A percentile compares a stretch with the other conserved stretches of the same genome.
Conservation (phyloP, 92 coral and sea anemone genomes). For the Paragorgia papillata region DNA sequence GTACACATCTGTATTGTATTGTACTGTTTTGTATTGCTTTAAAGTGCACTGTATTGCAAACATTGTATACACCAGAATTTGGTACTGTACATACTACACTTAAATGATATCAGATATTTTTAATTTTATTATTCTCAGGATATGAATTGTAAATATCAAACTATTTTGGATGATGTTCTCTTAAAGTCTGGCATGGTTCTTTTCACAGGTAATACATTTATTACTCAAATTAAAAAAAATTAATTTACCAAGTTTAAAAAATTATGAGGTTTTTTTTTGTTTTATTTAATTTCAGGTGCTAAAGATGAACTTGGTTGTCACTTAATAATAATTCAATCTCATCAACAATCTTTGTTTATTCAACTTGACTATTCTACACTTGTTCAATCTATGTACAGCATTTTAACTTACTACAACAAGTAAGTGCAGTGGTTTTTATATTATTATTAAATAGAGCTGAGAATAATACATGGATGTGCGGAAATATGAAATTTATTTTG, state of each 20-base stretch:
- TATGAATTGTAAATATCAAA: neutral
- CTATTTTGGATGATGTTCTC: conserved; percentile 3
- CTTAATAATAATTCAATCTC: conserved; percentile 11
- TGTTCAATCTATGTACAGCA: neutral
- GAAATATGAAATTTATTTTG: no score
- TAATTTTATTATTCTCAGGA: neutral
- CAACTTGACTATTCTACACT: neutral
- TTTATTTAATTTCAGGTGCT: conserved; percentile 5
- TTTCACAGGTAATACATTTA: conserved; percentile 2
- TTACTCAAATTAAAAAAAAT: neutral
- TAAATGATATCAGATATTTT: no score
- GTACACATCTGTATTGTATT: no score
- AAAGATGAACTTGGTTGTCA: conserved; percentile 19
- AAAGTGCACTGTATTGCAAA: no score
- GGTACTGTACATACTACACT: no score
- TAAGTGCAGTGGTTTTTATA: neutral
- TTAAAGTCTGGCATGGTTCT: conserved; percentile 11
- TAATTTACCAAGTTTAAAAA: neutral
- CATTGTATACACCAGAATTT: no score
- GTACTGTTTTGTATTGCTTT: no score
- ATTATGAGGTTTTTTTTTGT: no score
- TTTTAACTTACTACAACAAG: neutral
- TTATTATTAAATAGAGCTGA: conserved; percentile 17
- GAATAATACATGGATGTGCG: no score
- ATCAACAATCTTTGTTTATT: conserved; percentile 16